A percentile compares a stretch with the other conserved stretches of the same genome.
These are phyloP conservation scores for Gavia stellata DNA, from an alignment of 2,113 vertebrate species.

Conservation along the genomic window DNA sequence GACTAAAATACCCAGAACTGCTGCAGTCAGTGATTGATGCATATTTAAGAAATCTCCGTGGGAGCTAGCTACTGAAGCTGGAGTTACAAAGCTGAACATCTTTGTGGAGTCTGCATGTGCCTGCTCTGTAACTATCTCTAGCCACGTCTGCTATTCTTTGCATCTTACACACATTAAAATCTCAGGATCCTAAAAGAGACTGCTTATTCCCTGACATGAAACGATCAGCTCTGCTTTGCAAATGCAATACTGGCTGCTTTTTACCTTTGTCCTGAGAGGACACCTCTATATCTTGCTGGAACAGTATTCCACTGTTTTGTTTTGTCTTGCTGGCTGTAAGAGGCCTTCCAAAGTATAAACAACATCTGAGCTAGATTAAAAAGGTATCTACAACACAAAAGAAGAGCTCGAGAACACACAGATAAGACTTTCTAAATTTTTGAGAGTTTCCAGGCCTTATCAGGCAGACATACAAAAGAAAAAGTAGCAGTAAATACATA, in stretches of 20 bases:
- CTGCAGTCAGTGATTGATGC: background rate
- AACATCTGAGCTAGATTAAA: conserved; percentile 30
- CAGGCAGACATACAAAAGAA: background rate
- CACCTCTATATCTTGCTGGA: background rate
- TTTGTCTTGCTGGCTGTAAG: conserved; percentile 31
- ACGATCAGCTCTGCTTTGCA: background rate
- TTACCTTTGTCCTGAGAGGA: background rate
- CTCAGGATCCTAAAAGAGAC: background rate
- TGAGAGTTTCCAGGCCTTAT: background rate
- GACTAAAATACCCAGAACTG: background rate
- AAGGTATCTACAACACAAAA: background rate
- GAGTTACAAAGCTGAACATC: background rate
- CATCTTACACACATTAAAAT: background rate
- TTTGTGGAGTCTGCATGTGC: background rate
- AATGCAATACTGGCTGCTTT: background rate
- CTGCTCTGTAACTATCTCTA: background rate
- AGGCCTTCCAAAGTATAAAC: conserved; percentile 14
- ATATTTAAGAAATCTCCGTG: background rate
- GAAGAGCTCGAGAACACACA: background rate
- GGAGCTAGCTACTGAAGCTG: background rate
- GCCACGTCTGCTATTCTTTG: accelerated
- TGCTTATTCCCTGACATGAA: background rate
- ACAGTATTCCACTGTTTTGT: background rate
- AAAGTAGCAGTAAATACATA: background rate
- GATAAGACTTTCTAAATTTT: background rate